Evolutionary conservation across 2,888 invertebrate genomes (phyloP).

Genomic region (Ommatoiulus sabulosus): DNA sequence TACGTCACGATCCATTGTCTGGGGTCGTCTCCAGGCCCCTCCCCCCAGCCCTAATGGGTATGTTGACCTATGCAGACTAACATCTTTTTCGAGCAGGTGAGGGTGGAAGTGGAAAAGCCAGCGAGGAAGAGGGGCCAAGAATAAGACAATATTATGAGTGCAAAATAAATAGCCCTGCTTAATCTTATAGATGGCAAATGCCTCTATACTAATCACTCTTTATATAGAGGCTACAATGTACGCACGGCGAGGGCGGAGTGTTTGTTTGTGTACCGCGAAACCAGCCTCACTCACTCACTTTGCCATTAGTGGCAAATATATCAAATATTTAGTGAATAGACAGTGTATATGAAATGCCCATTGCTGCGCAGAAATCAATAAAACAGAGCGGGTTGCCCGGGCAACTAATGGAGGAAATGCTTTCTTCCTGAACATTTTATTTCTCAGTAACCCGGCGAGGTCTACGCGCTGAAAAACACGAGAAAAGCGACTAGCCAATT

Average conservation of each 20-base stretch:
- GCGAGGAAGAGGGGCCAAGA: neutral
- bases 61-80: neutral
- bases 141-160: slow-evolving; percentile 43
- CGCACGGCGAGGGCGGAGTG: slow-evolving; percentile 23
- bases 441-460: slow-evolving; percentile 27
- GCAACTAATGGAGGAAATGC: slow-evolving; percentile 59
- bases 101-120: neutral
- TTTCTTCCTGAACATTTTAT: slow-evolving; percentile 55
- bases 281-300: slow-evolving; percentile 54
- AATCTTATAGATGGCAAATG: slow-evolving; percentile 7
- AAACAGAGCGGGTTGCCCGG: slow-evolving; percentile 57
- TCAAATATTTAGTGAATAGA: slow-evolving; percentile 59
- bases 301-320: slow-evolving; percentile 58
- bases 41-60: neutral
- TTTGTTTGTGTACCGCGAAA: slow-evolving; percentile 47
- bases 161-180: slow-evolving; percentile 14
- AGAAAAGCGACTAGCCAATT: slow-evolving; percentile 1
- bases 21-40: neutral
- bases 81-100: neutral
- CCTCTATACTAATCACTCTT: neutral
- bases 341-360: slow-evolving; percentile 59
- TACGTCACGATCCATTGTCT: neutral
- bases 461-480: slow-evolving; percentile 23
- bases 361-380: slow-evolving; percentile 59
- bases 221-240: slow-evolving; percentile 13